Evolutionary conservation across 1,140 invertebrate genomes (phyloP).

Genomic region (Planococcus citri): DNA sequence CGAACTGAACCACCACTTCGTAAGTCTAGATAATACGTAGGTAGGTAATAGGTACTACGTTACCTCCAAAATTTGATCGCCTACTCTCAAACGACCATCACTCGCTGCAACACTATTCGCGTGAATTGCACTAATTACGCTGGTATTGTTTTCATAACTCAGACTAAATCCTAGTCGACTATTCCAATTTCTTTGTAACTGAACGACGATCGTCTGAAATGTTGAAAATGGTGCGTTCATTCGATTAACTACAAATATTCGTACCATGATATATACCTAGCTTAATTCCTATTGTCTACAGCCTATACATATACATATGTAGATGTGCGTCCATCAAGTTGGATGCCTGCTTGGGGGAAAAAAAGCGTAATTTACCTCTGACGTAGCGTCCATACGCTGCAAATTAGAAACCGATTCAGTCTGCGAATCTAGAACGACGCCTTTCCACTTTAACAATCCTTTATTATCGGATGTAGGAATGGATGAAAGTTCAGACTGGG

Average conservation of each 20-base stretch:
- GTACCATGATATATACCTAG: too few species aligned
- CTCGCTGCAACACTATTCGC: conserved; percentile 65
- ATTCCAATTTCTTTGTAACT: conserved; percentile 67
- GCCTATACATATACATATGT: too few species aligned
- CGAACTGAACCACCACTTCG: too few species aligned
- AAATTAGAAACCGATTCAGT: too few species aligned
- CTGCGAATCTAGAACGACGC: conserved; percentile 46
- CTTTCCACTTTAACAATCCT: conserved; percentile 60
- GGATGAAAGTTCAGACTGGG: neutral
- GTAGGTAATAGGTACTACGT: too few species aligned
- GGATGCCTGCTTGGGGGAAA: too few species aligned
- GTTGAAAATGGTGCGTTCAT: too few species aligned
- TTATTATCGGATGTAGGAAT: conserved; percentile 34
- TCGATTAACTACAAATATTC: too few species aligned
- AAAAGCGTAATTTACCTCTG: too few species aligned
- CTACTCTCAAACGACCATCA: conserved; percentile 64
- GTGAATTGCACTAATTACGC: conserved; percentile 70
- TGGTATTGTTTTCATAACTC: conserved; percentile 44
- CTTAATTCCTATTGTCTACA: too few species aligned
- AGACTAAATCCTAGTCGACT: conserved; percentile 73
- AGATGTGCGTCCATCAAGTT: too few species aligned
- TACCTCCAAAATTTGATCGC: conserved; percentile 70
- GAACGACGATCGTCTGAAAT: conserved; percentile 54
- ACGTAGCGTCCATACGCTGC: neutral
- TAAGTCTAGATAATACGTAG: too few species aligned